A percentile compares a stretch with the other conserved stretches of the same genome.
These are phyloP conservation scores for Muricea muricata DNA, from an alignment of 92 coral and sea anemone genomes.

Conservation along the genomic window DNA sequence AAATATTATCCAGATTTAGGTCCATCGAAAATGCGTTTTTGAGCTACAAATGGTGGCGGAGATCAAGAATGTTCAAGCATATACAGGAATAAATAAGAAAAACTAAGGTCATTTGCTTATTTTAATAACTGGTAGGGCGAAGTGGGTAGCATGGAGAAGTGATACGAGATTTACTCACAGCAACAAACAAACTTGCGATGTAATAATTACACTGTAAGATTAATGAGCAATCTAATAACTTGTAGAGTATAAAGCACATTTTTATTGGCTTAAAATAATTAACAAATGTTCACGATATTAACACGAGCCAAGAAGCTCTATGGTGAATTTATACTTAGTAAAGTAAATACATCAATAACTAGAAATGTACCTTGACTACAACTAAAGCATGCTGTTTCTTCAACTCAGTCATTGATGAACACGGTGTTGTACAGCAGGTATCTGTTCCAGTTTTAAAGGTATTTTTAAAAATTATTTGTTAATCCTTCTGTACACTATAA, in stretches of 20 bases:
- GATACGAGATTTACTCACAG: too few species aligned
- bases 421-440: neutral
- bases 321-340: neutral
- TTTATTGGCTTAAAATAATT: constrained; percentile 6
- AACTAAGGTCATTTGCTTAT: neutral
- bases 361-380: neutral
- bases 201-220: too few species aligned
- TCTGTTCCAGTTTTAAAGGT: neutral
- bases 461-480: neutral
- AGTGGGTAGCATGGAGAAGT: too few species aligned
- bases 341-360: neutral
- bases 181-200: too few species aligned
- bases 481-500: constrained; percentile 13
- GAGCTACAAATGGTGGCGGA: too few species aligned
- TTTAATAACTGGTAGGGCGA: neutral
- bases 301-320: constrained; percentile 8
- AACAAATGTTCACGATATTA: neutral
- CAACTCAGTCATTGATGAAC: neutral
- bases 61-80: neutral
- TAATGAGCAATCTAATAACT: neutral
- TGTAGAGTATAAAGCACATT: neutral
- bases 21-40: too few species aligned
- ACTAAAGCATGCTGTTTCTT: neutral
- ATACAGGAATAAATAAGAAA: neutral
- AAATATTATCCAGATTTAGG: too few species aligned